Evolutionary conservation across 2,888 invertebrate species (phyloP).

Genomic region (Leptarthrus brevirostris): DNA sequence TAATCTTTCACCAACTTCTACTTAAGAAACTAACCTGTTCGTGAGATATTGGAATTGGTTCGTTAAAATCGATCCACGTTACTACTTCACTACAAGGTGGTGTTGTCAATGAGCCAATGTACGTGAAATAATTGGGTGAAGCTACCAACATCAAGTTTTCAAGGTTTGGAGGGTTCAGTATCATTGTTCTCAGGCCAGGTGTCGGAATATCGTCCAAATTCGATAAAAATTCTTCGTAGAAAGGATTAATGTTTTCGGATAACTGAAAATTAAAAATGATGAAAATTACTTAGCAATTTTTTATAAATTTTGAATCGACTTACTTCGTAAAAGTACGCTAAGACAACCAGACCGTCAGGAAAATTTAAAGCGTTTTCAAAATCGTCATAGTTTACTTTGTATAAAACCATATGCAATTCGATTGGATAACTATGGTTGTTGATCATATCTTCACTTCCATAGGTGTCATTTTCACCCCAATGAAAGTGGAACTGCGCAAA

Average conservation of each 20-base stretch:
- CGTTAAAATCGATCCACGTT: conserved; percentile 85
- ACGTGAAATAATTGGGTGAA: conserved; percentile 80
- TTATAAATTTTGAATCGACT: conserved; percentile 54
- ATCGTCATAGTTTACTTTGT: conserved; percentile 74
- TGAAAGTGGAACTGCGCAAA: conserved; percentile 86
- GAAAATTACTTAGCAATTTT: too few relatives aligned
- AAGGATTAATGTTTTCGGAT: conserved; percentile 63
- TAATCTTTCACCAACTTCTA: neutral
- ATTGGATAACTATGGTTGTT: conserved; percentile 73
- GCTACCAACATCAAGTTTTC: conserved; percentile 70
- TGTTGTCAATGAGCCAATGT: conserved; percentile 86
- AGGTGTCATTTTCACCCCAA: conserved; percentile 78
- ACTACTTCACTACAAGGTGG: conserved; percentile 89
- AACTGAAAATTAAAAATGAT: conserved; percentile 53
- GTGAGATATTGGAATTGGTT: conserved; percentile 76
- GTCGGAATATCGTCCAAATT: conserved; percentile 70
- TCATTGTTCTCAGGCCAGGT: conserved; percentile 68
- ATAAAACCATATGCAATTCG: conserved; percentile 83
- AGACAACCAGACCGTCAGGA: conserved; percentile 80
- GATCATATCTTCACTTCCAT: conserved; percentile 76
- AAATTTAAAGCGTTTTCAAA: conserved; percentile 73
- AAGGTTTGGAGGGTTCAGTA: conserved; percentile 70
- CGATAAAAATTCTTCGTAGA: conserved; percentile 72
- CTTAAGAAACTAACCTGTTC: conserved; percentile 70
- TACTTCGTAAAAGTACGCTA: conserved; percentile 84